These are phyloP conservation scores for Fistularia tabacaria DNA, from an alignment of 2,797 vertebrate species.

Conservation along the genomic window DNA sequence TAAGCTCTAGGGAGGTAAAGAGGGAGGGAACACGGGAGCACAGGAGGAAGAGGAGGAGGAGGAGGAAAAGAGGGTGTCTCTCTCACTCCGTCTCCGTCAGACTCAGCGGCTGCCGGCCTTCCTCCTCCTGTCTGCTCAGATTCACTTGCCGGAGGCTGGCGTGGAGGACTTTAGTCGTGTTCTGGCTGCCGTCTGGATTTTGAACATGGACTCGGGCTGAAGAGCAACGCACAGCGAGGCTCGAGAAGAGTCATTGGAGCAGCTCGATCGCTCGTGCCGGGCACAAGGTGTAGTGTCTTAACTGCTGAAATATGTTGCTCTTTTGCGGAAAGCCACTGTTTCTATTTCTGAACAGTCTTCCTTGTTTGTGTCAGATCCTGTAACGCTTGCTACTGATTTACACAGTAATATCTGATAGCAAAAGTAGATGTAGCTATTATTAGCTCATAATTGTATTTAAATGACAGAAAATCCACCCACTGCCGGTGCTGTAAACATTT, in stretches of 20 bases:
- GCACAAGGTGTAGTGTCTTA: constrained; percentile 31
- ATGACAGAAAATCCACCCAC: neutral
- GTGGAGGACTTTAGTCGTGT: constrained; percentile 35
- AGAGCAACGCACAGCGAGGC: constrained; percentile 14
- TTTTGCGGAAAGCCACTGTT: constrained; percentile 6
- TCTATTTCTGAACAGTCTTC: constrained; percentile 3
- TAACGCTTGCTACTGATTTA: neutral
- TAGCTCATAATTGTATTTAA: constrained; percentile 4
- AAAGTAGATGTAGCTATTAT: constrained; percentile 12
- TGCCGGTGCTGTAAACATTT: constrained; percentile 22
- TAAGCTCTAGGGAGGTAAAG: constrained; percentile 64
- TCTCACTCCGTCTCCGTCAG: constrained; percentile 40
- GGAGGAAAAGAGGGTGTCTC: constrained; percentile 54
- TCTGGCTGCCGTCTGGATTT: constrained; percentile 22
- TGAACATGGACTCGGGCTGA: constrained; percentile 41
- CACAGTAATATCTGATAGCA: too few relatives aligned
- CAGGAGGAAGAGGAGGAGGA: constrained; percentile 32
- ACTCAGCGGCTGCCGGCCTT: constrained; percentile 33
- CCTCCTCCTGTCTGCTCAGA: constrained; percentile 22
- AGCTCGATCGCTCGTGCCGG: constrained; percentile 22
- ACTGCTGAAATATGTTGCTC: constrained; percentile 21
- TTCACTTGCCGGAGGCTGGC: constrained; percentile 9
- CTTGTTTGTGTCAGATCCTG: constrained; percentile 1
- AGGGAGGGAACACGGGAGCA: constrained; percentile 8
- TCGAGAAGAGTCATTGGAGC: constrained; percentile 40